A percentile compares a stretch with the other conserved stretches of the same genome.
Evolutionary conservation across 2,797 vertebrate species (phyloP).

Genomic region (Pantherophis alleghaniensis): DNA sequence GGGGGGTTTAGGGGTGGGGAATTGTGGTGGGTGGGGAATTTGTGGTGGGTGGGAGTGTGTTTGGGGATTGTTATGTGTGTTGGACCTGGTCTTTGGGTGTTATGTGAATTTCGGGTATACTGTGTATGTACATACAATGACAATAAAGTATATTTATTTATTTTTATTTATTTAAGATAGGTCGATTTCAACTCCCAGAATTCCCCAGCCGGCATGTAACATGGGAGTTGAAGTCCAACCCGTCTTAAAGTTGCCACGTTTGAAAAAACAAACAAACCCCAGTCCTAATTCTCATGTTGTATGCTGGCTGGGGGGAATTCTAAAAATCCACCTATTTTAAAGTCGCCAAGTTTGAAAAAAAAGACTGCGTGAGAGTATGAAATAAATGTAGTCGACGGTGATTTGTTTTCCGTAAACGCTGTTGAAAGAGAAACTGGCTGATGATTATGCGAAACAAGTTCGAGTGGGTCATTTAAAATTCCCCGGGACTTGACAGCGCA

Average conservation of each 20-base stretch:
- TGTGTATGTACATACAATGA: no score
- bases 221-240: background rate
- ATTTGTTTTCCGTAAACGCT: background rate
- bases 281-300: background rate
- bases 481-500: background rate
- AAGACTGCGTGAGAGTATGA: background rate
- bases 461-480: background rate
- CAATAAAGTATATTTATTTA: no score
- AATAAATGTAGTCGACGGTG: background rate
- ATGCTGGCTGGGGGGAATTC: background rate
- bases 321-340: background rate
- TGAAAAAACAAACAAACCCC: background rate
- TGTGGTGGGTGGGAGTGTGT: no score
- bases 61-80: no score
- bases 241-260: background rate
- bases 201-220: background rate
- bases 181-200: background rate
- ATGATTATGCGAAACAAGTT: background rate
- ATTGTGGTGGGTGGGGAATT: no score
- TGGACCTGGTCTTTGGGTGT: no score
- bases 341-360: background rate
- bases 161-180: no score
- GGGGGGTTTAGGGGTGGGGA: no score
- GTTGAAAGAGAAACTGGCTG: background rate
- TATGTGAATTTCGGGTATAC: no score